Conservation (phyloP, 2,113 vertebrate species). For the Smithornis capensis region DNA sequence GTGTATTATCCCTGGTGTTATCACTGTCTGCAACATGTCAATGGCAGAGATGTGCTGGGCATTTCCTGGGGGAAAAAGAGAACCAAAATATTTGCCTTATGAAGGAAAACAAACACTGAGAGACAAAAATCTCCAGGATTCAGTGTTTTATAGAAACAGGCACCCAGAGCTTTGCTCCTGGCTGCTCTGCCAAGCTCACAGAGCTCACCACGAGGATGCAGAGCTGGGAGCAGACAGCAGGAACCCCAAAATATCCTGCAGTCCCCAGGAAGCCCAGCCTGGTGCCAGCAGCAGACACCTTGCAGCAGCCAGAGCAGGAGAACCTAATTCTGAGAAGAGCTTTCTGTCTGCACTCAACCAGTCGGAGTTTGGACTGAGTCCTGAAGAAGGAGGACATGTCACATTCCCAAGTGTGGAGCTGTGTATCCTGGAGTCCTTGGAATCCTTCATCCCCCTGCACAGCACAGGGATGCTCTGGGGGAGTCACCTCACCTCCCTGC, state of each 20-base stretch:
- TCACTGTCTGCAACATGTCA: not conserved
- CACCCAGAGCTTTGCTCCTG: not conserved
- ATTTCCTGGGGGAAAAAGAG: not conserved
- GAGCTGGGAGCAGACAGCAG: not conserved
- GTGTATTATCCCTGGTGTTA: not conserved
- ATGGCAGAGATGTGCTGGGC: not conserved
- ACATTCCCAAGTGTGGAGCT: not conserved
- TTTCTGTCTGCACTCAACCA: fast-evolving
- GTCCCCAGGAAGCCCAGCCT: not conserved
- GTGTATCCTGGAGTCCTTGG: not conserved
- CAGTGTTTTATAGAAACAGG: fast-evolving
- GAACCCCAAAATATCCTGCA: not conserved
- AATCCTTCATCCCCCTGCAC: not conserved
- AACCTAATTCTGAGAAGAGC: not conserved
- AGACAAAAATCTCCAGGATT: too few relatives aligned
- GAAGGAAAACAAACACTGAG: fast-evolving
- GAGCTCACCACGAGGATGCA: not conserved
- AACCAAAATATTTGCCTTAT: fast-evolving
- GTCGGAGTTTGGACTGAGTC: not conserved
- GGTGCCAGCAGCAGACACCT: not conserved
- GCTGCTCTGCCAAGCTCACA: not conserved
- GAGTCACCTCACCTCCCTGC: not conserved
- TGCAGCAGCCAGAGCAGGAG: not conserved
- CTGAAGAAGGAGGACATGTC: not conserved
- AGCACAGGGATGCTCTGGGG: not conserved